Base-by-base conservation (phyloP, 2,113 vertebrate genomes). In the Boleophthalmus pectinirostris region DNA sequence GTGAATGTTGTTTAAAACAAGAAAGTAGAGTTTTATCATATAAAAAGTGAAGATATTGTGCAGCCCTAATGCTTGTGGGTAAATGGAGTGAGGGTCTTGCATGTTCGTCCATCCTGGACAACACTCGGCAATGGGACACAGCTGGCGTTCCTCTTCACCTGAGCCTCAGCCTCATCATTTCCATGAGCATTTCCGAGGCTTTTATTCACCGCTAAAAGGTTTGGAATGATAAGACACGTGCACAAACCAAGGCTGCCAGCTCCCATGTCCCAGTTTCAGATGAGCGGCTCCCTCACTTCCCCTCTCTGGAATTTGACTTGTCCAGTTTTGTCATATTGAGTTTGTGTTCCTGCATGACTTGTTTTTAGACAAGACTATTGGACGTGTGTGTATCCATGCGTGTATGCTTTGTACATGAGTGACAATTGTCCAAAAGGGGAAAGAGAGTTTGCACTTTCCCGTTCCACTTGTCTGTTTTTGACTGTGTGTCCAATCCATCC, bases 321-420 rank as follows among this genome's bases (percentile, higher is more conserved):
- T 67, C 47, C 60, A 49, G 56, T 77, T 82, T 75, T 80, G 64
- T 57, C 75, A 51, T 78, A 23, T 12, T 38, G 73, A 33, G 66
- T 80, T 81, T 79, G 45, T 79, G 71, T 88, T 70, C 20, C 76
- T 87, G 89, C 89, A 91, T 90, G 88, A 76, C 61, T 64, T 24
- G 23, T 68, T 64, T 12, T 20, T 64, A 23, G 68, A 72, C 46
- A 63, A 45, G 25, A 65, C 69, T 65, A 56, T 70, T 57, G 64
- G 72, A 58, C 81, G 75, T 69, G 68, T 54, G 75, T 15, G 80
- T 80, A n/a, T 81, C 47, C 45, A 1, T 74, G 78, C 60, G 73
- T 68, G 53, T 84, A 60, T 82, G 75, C 51, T 70, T 63, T 46
- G 72, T 80, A 54, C 61, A 57, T 65, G 74, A 66, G 66, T 78